Evolutionary conservation across 2,113 vertebrate genomes (phyloP).

Genomic region (Dipodomys spectabilis): DNA sequence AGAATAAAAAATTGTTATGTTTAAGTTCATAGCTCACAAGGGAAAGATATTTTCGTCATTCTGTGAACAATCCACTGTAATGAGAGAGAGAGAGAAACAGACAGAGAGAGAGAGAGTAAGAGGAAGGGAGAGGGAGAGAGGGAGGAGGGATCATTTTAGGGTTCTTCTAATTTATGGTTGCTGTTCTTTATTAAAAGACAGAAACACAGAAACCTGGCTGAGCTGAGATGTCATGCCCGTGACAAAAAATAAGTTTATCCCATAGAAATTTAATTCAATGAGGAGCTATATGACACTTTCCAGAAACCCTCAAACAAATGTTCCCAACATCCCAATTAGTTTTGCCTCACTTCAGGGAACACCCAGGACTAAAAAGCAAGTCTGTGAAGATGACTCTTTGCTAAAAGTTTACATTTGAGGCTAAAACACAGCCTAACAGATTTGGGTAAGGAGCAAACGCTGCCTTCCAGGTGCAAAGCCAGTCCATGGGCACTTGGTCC

Average conservation of each 20-base stretch:
- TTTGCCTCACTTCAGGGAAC: slow-evolving; percentile 64
- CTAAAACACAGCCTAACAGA: not conserved
- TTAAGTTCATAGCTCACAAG: slow-evolving; percentile 50
- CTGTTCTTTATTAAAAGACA: slow-evolving; percentile 65
- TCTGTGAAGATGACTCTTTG: slow-evolving; percentile 27
- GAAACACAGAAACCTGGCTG: slow-evolving; percentile 58
- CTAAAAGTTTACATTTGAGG: not conserved
- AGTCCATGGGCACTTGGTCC: not conserved
- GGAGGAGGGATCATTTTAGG: not conserved
- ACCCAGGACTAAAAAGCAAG: slow-evolving; percentile 44
- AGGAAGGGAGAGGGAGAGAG: too few species aligned
- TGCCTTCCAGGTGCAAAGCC: not conserved
- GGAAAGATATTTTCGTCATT: slow-evolving; percentile 61
- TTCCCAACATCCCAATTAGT: slow-evolving; percentile 62
- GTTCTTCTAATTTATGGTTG: slow-evolving; percentile 50
- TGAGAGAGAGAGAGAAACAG: slow-evolving; percentile 2
- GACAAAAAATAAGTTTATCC: slow-evolving; percentile 56
- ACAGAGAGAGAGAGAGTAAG: too few species aligned
- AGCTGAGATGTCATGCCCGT: slow-evolving; percentile 25
- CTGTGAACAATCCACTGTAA: slow-evolving; percentile 60
- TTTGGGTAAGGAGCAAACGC: not conserved
- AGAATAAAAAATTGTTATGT: slow-evolving; percentile 58
- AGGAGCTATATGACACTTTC: slow-evolving; percentile 42
- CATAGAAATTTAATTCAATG: slow-evolving; percentile 52
- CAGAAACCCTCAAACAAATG: slow-evolving; percentile 67